phyloP scores from a whole-genome alignment of 2,113 vertebrate species.

The Trochalopteron elliotii region DNA sequence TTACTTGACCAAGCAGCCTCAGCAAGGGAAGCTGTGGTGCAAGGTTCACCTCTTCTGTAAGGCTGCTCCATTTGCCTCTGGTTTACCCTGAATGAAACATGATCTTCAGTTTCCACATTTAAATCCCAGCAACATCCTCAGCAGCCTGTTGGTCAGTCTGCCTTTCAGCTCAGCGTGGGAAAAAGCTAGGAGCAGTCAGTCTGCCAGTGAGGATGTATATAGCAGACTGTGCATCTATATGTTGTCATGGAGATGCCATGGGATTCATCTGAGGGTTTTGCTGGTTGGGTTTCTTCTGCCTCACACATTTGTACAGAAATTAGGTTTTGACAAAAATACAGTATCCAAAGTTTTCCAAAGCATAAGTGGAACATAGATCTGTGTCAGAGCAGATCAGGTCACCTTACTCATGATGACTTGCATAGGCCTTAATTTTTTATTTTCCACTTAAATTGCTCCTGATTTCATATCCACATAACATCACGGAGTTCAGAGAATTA shows the following conservation, averaged over 20 bases:
- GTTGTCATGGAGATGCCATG: conserved; percentile 60
- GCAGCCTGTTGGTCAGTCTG: background rate
- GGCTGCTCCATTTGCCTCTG: background rate
- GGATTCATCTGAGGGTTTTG: background rate
- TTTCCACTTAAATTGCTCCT: conserved; percentile 1
- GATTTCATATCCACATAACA: background rate
- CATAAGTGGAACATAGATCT: conserved; percentile 54
- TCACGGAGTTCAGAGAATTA: background rate
- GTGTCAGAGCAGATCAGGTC: conserved; percentile 62
- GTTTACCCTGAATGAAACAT: background rate
- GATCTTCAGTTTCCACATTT: background rate
- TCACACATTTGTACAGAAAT: conserved; percentile 35
- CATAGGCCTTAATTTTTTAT: conserved; percentile 13
- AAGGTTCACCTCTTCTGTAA: background rate
- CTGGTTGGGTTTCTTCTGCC: conserved; percentile 1
- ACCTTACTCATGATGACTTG: conserved; percentile 42
- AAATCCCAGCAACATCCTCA: background rate
- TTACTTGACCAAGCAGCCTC: background rate
- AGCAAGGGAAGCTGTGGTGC: background rate
- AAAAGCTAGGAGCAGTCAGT: background rate
- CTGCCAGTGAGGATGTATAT: background rate
- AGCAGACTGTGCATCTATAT: background rate
- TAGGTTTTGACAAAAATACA: conserved; percentile 47
- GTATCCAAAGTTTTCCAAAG: conserved; percentile 33
- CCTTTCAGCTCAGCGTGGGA: background rate